A percentile compares a stretch with the other conserved stretches of the same genome.
Conservation (phyloP, 2,888 invertebrate genomes). For the Tachina lurida region DNA sequence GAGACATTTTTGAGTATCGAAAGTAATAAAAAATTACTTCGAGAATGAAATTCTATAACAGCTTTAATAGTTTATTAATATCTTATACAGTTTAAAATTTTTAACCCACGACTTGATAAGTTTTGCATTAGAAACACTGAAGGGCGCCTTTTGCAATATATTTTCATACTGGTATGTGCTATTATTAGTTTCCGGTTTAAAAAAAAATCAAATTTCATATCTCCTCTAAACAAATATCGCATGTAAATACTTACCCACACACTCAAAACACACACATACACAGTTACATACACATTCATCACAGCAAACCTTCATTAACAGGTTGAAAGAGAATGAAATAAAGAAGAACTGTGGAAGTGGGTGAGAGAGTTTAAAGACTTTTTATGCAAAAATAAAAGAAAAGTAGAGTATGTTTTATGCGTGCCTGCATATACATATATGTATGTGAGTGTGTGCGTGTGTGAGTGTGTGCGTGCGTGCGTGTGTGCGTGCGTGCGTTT, state of each 20-base stretch:
- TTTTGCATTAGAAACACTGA: no score
- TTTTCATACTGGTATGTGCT: slow-evolving; percentile 52
- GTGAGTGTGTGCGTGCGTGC: slow-evolving; percentile 19
- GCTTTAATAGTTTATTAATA: no score
- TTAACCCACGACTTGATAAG: no score
- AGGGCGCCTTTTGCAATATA: slow-evolving; percentile 14
- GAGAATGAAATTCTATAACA: no score
- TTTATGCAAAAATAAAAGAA: neutral
- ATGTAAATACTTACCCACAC: slow-evolving; percentile 42
- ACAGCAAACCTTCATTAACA: neutral
- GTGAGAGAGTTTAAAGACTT: slow-evolving; percentile 9
- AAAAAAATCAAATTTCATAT: slow-evolving; percentile 58
- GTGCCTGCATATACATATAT: slow-evolving; percentile 18
- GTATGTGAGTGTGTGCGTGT: slow-evolving; percentile 9
- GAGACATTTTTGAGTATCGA: no score
- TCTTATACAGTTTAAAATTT: no score
- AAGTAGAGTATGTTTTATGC: slow-evolving; percentile 8
- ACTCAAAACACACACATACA: neutral
- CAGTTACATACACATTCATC: neutral
- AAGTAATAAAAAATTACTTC: no score
- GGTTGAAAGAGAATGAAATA: neutral
- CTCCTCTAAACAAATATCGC: slow-evolving; percentile 54
- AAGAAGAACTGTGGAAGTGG: neutral
- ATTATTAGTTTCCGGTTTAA: slow-evolving; percentile 58
- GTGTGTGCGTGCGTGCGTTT: slow-evolving; percentile 21